phyloP scores from a whole-genome alignment of 2,888 invertebrate species.

The Thelaira solivaga region DNA sequence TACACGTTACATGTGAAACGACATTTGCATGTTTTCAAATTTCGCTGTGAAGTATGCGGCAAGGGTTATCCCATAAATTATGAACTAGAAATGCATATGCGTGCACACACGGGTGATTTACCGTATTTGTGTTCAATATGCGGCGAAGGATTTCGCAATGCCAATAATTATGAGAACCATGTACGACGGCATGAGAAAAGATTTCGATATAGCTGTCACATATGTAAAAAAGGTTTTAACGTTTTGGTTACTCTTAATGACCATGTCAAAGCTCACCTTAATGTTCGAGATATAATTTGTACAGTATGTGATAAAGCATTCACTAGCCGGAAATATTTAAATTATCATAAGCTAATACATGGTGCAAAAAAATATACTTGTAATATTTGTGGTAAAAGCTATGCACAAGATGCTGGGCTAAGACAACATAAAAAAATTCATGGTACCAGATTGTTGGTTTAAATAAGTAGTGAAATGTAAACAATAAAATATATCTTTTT shows the following conservation, averaged over 20 bases:
- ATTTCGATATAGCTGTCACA: conserved; percentile 66
- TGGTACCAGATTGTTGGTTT: no score
- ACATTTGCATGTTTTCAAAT: conserved; percentile 69
- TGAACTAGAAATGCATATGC: conserved; percentile 66
- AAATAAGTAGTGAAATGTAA: no score
- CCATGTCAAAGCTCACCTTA: conserved; percentile 70
- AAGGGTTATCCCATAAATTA: conserved; percentile 66
- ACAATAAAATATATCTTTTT: no score
- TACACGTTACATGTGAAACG: conserved; percentile 70
- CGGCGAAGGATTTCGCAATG: conserved; percentile 69
- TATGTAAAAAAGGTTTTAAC: conserved; percentile 70
- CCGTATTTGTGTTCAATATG: conserved; percentile 69
- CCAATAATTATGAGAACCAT: conserved; percentile 69
- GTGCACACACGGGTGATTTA: conserved; percentile 69
- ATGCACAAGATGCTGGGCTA: conserved; percentile 65
- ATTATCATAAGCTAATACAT: conserved; percentile 66
- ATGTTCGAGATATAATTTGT: conserved; percentile 70
- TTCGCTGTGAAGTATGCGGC: conserved; percentile 67
- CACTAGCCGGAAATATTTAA: conserved; percentile 65
- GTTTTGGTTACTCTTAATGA: conserved; percentile 71
- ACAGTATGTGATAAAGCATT: conserved; percentile 67
- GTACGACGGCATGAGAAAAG: conserved; percentile 67
- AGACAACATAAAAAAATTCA: conserved; percentile 64
- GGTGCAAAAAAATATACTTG: conserved; percentile 64
- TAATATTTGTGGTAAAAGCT: conserved; percentile 62